Evolutionary conservation across 1,140 invertebrate genomes (phyloP), one percentile per base, ranked within the genome.

Genomic region (Ceratosolen solmsi): DNA sequence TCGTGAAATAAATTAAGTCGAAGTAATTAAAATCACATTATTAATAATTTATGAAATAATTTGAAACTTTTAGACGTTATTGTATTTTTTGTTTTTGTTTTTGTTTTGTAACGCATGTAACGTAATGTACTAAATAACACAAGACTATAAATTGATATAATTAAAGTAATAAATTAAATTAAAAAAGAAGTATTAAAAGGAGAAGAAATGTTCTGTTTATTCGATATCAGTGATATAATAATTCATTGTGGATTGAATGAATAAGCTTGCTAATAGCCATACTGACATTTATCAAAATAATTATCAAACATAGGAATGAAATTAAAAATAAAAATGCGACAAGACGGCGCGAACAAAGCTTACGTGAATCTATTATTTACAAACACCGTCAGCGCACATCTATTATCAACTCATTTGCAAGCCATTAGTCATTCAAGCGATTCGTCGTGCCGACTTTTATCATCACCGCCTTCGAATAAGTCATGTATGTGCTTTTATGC

Each of bases 401-500:
- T 58, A 36, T 74, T 58, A 74, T 38, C n/a, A n/a, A 74, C 4
- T 33, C 25, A 33, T 56, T 49, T 58, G 51, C 33, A 8, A 54
- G 8, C 9, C 17, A 51, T 72, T 73, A 30, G 46, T 51, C 13
- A 30, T 41, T 72, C 25, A 49, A 49, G 46, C 22, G 27, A 54
- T 30, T 73, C 30, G 30, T 20, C 27, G 17, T 30, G 1, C 17
- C 17, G 13, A 65, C 60, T 65, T 58, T 58, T 65, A 65, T 71
- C n/a, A 71, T 71, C 38, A 7, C 17, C 22, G 27, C 8, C 4
- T 54, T 65, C 15, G 17, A 46, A 73, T 46, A 68, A 65, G 41
- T 65, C 56, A 60, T 25, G 60, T 33, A 60, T 25, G 60, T 63
- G 36, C 22, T 51, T 71, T 51, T 60, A 51, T 60, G 60, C 17